Conservation (phyloP, 1,140 invertebrate species). For the Hylaeus anthracinus region DNA sequence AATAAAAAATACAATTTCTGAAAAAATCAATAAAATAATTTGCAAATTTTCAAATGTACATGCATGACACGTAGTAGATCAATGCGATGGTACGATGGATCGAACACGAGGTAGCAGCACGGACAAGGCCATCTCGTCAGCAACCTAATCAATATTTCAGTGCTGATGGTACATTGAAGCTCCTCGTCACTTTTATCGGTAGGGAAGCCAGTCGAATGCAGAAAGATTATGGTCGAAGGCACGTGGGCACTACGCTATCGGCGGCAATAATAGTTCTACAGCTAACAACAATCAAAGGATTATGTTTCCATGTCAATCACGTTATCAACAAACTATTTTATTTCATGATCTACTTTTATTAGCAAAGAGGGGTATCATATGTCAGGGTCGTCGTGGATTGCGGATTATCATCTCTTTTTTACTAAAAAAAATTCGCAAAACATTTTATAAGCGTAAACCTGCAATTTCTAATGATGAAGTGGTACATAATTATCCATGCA, state of each 20-base stretch:
- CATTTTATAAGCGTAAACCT: no score
- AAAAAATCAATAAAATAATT: no score
- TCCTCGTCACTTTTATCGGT: background rate
- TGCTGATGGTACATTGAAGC: background rate
- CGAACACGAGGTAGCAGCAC: slow-evolving; percentile 12
- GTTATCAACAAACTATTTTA: background rate
- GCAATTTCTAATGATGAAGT: background rate
- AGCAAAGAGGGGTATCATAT: background rate
- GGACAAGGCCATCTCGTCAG: background rate
- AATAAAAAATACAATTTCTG: no score
- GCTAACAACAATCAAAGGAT: background rate
- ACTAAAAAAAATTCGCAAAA: background rate
- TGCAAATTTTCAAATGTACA: no score
- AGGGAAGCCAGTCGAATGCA: background rate
- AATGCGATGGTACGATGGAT: background rate
- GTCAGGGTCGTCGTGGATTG: no score
- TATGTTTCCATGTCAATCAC: background rate
- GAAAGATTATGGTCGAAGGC: background rate
- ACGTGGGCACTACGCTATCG: no score
- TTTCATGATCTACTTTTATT: background rate
- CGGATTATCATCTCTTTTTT: no score
- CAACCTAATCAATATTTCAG: slow-evolving; percentile 1
- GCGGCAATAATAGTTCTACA: no score
- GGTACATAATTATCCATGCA: background rate
- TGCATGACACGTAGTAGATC: no score